phyloP scores from a whole-genome alignment of 2,888 invertebrate genomes.

The Listrodromus nycthemerus region DNA sequence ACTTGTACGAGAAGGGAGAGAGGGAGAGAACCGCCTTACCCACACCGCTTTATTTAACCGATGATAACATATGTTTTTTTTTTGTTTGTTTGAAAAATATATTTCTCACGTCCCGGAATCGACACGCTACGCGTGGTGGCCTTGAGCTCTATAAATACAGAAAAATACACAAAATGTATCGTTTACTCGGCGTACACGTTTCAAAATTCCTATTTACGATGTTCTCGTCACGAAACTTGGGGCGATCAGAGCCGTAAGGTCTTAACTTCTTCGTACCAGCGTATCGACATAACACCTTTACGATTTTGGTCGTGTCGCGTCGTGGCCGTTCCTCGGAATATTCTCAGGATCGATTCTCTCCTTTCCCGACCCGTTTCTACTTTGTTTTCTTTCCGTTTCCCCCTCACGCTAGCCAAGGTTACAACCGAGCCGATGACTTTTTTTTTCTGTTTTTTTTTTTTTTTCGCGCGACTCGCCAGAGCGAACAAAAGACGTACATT shows the following conservation, averaged over 20 bases:
- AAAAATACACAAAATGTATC: neutral
- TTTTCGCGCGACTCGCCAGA: neutral
- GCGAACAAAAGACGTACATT: neutral
- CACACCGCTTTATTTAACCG: neutral
- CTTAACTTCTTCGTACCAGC: neutral
- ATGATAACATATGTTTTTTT: neutral
- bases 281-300: neutral
- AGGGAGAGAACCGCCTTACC: neutral
- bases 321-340: neutral
- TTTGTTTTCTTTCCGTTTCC: neutral
- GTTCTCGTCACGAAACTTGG: neutral
- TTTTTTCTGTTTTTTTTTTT: neutral
- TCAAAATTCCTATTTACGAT: neutral
- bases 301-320: neutral
- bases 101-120: neutral
- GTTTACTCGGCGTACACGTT: neutral
- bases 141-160: neutral
- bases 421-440: neutral
- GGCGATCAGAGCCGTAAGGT: neutral
- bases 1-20: neutral
- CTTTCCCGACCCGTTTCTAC: neutral
- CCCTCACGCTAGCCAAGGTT: neutral
- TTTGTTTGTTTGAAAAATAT: neutral
- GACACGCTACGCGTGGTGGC: neutral
- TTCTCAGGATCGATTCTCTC: neutral